Base-by-base conservation (phyloP, 1,140 invertebrate species). In the Apis dorsata region DNA sequence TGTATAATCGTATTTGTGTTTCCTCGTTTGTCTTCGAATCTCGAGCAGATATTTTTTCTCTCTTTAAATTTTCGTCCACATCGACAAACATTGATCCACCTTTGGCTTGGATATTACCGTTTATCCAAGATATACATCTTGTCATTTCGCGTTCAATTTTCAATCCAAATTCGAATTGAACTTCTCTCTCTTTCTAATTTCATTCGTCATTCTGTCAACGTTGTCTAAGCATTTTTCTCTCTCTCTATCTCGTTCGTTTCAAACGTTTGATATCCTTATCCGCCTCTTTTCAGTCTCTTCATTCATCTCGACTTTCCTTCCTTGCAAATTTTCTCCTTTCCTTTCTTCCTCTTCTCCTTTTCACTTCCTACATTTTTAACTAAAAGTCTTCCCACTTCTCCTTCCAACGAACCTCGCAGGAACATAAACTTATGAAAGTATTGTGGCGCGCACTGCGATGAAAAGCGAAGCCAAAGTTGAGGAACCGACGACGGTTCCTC, bases 381-480 rank as follows among this genome's bases (percentile, higher is more conserved):
- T 66, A 17, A 66, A 66, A 66, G 28, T 44, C 65, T 5, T 17
- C 15, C 15, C 13, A 13, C 34, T 65, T 44, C 34, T 9, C 12
- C 1, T 13, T 12, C 8, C 34, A 1, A n/a, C 2, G 9, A 17
- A 10, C 17, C 63, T 66, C 17, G 34, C 28, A n/a, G 4, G 65
- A 66, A 66, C 28, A 21, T 66, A 44, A 66, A 66, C 15, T 66
- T 66, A 66, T 66, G 44, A 44, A 66, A 34, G 65, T 21, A 66
- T 66, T 19, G 65, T 34, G 65, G 44, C 65, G 65, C 65, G 19
- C 28, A 44, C 17, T 2, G 10, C 44, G 28, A 1, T 66, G 65
- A 17, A 5, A 44, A 66, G 17, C 28, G 17, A 66, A 66, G 28
- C 28, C 17, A 28, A 44, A 66, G 17, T 44, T 28, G 65, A 66